phyloP scores from a whole-genome alignment of 2,888 invertebrate species.

The Thalpophila matura region DNA sequence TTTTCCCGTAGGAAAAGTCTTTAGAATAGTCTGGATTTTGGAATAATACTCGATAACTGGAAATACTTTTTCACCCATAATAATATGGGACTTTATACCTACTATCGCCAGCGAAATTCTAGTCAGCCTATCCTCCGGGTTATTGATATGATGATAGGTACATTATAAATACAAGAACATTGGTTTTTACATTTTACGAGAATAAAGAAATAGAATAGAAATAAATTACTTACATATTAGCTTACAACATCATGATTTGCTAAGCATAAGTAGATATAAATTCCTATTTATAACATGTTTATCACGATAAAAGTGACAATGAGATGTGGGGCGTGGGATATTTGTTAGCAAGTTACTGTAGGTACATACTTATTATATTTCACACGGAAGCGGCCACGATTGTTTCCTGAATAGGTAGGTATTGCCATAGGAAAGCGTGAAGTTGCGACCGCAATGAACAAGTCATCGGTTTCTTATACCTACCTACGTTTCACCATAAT shows the following conservation, averaged over 20 bases:
- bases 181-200: background rate
- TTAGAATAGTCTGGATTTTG: no score
- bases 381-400: conserved; percentile 31
- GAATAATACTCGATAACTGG: no score
- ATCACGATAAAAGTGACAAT: conserved; percentile 19
- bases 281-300: conserved; percentile 20
- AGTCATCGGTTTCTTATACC: background rate
- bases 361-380: conserved; percentile 17
- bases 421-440: conserved; percentile 20
- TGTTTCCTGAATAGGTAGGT: conserved; percentile 31
- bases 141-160: no score
- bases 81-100: no score
- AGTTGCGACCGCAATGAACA: background rate
- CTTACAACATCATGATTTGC: background rate
- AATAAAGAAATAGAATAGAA: background rate
- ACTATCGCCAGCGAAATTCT: no score
- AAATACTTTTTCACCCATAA: no score
- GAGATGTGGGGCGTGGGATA: conserved; percentile 24
- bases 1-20: no score
- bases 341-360: conserved; percentile 22
- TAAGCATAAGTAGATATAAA: background rate
- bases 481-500: background rate
- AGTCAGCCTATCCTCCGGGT: no score
- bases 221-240: background rate
- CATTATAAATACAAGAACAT: background rate